Conservation (phyloP, 1,140 invertebrate species). For the Panulirus ornatus region DNA sequence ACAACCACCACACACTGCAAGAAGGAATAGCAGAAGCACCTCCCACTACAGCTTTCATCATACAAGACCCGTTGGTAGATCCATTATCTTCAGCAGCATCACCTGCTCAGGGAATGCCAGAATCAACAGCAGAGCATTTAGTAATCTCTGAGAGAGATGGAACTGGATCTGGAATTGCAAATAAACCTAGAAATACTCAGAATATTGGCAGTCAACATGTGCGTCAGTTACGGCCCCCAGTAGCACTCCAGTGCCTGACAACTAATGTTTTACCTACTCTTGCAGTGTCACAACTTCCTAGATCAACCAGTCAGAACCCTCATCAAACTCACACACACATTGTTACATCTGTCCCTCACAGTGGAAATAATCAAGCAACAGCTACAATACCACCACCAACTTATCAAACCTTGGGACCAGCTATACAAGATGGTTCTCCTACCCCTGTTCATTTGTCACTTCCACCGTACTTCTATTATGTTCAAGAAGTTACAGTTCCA, state of each 20-base stretch:
- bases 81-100: constrained; percentile 3
- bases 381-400: constrained; percentile 26
- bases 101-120: constrained; percentile 16
- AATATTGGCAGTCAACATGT: constrained; percentile 19
- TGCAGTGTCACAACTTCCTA: constrained; percentile 51
- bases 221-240: constrained; percentile 46
- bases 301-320: constrained; percentile 25
- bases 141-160: constrained; percentile 26
- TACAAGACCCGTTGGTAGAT: constrained; percentile 51
- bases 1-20: not conserved
- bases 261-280: constrained; percentile 55
- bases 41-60: constrained; percentile 44
- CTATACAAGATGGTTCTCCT: constrained; percentile 39
- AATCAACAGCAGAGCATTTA: not conserved
- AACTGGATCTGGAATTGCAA: not conserved
- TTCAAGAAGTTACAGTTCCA: constrained; percentile 64
- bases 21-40: constrained; percentile 9
- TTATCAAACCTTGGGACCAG: constrained; percentile 53
- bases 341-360: constrained; percentile 19
- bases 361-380: not conserved
- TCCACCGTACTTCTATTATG: constrained; percentile 64
- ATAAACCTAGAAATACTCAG: constrained; percentile 31
- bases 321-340: constrained; percentile 40
- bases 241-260: constrained; percentile 54
- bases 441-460: constrained; percentile 56